These are phyloP conservation scores for Drosophila setosimentum DNA, from an alignment of 2,888 invertebrate species.

Conservation along the genomic window DNA sequence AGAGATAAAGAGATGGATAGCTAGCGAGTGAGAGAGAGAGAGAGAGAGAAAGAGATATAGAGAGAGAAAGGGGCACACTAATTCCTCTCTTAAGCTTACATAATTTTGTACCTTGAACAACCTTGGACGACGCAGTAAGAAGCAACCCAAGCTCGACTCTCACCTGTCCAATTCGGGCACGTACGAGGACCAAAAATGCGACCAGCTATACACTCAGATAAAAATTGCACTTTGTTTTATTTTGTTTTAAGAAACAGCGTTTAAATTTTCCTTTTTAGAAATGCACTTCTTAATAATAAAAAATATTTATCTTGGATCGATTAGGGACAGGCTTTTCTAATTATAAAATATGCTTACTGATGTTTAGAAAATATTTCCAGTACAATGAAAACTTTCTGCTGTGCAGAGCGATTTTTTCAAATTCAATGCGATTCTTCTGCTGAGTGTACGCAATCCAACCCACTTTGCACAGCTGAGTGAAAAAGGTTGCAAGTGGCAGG, in stretches of 20 bases:
- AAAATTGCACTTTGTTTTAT: too few species aligned
- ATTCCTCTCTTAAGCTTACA: conserved; percentile 71
- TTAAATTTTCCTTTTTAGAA: too few species aligned
- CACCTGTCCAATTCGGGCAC: conserved; percentile 64
- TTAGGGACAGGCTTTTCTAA: too few species aligned
- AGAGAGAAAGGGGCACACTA: conserved; percentile 27
- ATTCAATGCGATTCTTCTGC: neutral
- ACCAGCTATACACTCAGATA: neutral
- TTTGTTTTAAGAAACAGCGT: too few species aligned
- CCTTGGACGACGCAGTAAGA: conserved; percentile 40
- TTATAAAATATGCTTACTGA: too few species aligned
- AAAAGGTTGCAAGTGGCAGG: conserved; percentile 74
- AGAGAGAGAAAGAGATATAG: conserved; percentile 1
- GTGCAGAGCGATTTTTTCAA: neutral
- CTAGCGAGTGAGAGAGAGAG: neutral
- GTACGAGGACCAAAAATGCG: conserved; percentile 68
- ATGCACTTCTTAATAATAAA: too few species aligned
- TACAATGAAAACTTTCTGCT: neutral
- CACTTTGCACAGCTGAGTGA: neutral
- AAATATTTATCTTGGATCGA: too few species aligned
- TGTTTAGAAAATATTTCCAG: too few species aligned
- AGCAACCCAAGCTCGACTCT: conserved; percentile 14
- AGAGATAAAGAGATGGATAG: neutral
- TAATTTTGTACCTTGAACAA: conserved; percentile 66
- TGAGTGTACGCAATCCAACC: neutral